Evolutionary conservation across 2,797 vertebrate genomes (phyloP).

Genomic region (Jordanella pulchra): DNA sequence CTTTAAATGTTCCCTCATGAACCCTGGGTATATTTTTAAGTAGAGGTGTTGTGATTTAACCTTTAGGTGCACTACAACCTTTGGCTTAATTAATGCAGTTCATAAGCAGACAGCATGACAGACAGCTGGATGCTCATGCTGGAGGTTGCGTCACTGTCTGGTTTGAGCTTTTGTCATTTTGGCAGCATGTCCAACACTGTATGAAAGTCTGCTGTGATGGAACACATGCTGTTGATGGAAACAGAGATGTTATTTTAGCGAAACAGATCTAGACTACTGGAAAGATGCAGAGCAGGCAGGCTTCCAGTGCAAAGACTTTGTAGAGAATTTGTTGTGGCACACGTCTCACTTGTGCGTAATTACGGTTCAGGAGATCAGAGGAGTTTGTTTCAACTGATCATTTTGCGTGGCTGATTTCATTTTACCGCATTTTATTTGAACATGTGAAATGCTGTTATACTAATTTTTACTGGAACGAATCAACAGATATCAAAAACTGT

Average conservation of each 20-base stretch:
- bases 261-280: slow-evolving; percentile 32
- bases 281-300: slow-evolving; percentile 35
- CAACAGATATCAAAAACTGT: slow-evolving; percentile 9
- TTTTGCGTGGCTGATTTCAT: slow-evolving; percentile 32
- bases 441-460: slow-evolving; percentile 35
- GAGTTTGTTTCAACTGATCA: slow-evolving; percentile 49
- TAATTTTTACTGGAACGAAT: slow-evolving; percentile 5
- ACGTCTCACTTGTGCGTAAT: slow-evolving; percentile 17
- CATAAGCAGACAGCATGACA: slow-evolving; percentile 52
- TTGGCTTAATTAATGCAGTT: slow-evolving; percentile 42
- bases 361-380: slow-evolving; percentile 22
- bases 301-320: slow-evolving; percentile 26
- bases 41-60: slow-evolving; percentile 7
- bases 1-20: not conserved
- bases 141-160: slow-evolving; percentile 34
- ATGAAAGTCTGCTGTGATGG: slow-evolving; percentile 52
- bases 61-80: slow-evolving; percentile 31
- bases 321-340: slow-evolving; percentile 29
- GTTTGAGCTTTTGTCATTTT: slow-evolving; percentile 45
- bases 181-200: slow-evolving; percentile 58
- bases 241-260: slow-evolving; percentile 51
- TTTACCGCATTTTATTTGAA: slow-evolving; percentile 44
- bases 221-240: slow-evolving; percentile 50
- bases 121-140: slow-evolving; percentile 43
- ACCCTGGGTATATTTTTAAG: slow-evolving; percentile 28